Evolutionary conservation across 1,140 invertebrate species (phyloP), one percentile per base, ranked within the genome.

Genomic region (Chrysoperla carnea): DNA sequence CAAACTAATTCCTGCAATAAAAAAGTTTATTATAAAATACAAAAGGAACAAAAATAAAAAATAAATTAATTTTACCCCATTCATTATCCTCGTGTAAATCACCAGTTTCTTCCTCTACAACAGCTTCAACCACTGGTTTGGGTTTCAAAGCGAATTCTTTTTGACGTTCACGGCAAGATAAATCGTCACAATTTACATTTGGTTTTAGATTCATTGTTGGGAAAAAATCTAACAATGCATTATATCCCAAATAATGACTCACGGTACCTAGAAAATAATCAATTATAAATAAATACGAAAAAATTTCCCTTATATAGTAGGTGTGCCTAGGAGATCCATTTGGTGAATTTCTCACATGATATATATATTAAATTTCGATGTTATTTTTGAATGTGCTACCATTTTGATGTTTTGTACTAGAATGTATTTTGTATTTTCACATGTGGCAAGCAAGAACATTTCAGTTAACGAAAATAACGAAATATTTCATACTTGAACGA

Each of bases 151-250:
- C 50, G 53, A 67, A 82, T 55, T 89, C 84, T 50, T 65, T 53
- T 58, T 98, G 94, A 37, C 81, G 69, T 51, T 67, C 50, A 37
- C 64, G 54, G 58, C 96, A 99, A 55, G 75, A 70, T 0, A 50
- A 58, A 58, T 99, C 92, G 41, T 92, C 86, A 64, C 96, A 99
- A 46, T 73, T 69, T 15, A 81, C 74, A 70, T 99, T 99, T 0
- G 95, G 94, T 61, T 81, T 86, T 44, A 99, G 70, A 27, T 64
- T 71, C 86, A 97, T 92, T 8, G 73, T 81, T 0, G 95, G 94
- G 57, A 99, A 99, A 65, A 89, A 99, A 61, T 99, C 96, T 50
- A 81, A 76, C 39, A 99, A 66, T 7, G 95, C 95, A 66, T 86
- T 97, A 62, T 99, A 99, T 0, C 96, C 95, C 42, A 99, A 64